Evolutionary conservation across 1,140 invertebrate species (phyloP).

Genomic region (Megalopta genalis): DNA sequence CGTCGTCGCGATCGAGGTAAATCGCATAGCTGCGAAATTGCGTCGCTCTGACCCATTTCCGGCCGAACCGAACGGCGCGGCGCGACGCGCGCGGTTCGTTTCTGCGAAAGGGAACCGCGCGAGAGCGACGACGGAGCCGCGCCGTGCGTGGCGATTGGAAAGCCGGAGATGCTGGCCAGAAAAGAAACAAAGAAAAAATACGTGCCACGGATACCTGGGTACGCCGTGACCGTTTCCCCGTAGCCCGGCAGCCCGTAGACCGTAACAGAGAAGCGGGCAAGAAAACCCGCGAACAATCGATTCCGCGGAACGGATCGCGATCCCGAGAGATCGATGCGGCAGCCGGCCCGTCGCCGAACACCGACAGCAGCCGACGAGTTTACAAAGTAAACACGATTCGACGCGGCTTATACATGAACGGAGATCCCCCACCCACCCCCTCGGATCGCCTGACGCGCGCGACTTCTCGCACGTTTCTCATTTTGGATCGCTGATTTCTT

Average conservation of each 20-base stretch:
- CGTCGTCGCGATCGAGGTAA: constrained; percentile 9
- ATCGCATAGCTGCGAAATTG: constrained; percentile 43
- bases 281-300: constrained; percentile 65
- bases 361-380: constrained; percentile 50
- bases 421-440: background rate
- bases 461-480: too few species aligned
- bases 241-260: background rate
- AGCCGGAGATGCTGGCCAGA: background rate
- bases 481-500: too few species aligned
- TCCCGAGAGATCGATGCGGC: constrained; percentile 65
- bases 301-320: constrained; percentile 61
- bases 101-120: background rate
- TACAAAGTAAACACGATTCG: constrained; percentile 67
- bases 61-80: background rate
- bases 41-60: constrained; percentile 29
- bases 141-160: constrained; percentile 15
- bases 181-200: constrained; percentile 16
- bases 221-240: constrained; percentile 8
- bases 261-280: constrained; percentile 11
- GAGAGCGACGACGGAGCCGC: too few species aligned
- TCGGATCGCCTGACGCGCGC: background rate
- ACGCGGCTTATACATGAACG: constrained; percentile 43
- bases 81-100: constrained; percentile 8
- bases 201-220: constrained; percentile 16
- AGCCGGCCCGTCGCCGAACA: constrained; percentile 17